Evolutionary conservation across 2,113 vertebrate species (phyloP), one percentile per base, ranked within the genome.

Genomic region (Gymnarchus niloticus): DNA sequence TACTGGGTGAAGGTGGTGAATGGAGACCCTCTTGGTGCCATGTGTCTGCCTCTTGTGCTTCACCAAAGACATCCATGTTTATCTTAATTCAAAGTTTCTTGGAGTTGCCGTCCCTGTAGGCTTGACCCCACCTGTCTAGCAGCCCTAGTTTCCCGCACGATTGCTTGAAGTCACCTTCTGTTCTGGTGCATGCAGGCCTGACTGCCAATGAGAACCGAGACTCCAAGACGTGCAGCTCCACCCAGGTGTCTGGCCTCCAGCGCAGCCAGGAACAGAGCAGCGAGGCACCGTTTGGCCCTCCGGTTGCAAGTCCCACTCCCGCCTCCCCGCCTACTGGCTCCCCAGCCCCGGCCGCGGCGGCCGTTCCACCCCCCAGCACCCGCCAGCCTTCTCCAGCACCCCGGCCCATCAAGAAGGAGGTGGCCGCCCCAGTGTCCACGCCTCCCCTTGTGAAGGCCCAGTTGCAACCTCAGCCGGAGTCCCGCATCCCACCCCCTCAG

Each of bases 211-310:
- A 83, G 33, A 57, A 2, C 49, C 85, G 90, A 10, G 95, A 95
- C 91, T 89, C 87, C 0, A 95, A 92, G 92, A 90, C 92, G 28
- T 91, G 92, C 85, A 89, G 89, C 19, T 89, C 90, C 48, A 92
- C 93, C 87, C 95, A 94, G 89, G 93, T 96, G 84, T 96, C 95
- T 0, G 96, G 96, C 88, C 93, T 96, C 88, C 95, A 96, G 91
- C 95, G 95, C 88, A 96, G 96, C 93, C 94, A 94, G 37, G 96
- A 96, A 49, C 93, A 95, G 90, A 96, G 95, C 91, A 92, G 94
- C 1, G 95, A 96, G 86, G 90, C 91, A 41, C 89, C 92, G 85
- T 94, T 95, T 65, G 87, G 91, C 87, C 93, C 93, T 49, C 86
- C 94, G 1, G 89, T 91, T 84, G 92, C 91, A 91, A 93, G 94